Percentiles rank a stretch among this genome's conserved stretches.
Evolutionary conservation across 2,797 vertebrate species (phyloP).

Genomic region (Fratercula arctica): DNA sequence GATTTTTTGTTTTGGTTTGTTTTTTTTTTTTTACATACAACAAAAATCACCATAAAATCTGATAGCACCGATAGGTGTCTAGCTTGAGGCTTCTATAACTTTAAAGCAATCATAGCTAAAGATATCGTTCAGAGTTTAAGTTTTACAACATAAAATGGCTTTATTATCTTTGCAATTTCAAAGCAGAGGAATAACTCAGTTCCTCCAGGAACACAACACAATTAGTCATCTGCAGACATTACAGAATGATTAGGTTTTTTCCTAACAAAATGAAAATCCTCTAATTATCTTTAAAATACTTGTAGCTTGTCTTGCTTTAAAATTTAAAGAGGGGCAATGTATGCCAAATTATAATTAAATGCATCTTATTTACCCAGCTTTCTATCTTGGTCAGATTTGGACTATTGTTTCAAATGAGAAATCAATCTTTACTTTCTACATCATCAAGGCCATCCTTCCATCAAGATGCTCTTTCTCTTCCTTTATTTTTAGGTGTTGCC

Average conservation of each 20-base stretch:
- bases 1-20: not conserved
- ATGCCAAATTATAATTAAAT: constrained; percentile 26
- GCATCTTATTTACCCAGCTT: not conserved
- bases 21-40: not conserved
- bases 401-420: not conserved
- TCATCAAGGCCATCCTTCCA: not conserved
- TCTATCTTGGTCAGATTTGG: not conserved
- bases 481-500: not conserved
- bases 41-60: not conserved
- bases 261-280: not conserved
- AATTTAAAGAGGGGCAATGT: constrained; percentile 15
- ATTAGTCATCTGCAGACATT: constrained; percentile 14
- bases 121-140: not conserved
- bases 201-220: constrained; percentile 27
- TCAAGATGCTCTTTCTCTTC: not conserved
- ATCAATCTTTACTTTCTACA: not conserved
- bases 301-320: constrained; percentile 29
- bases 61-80: not conserved
- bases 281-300: constrained; percentile 50
- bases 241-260: not conserved
- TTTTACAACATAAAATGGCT: constrained; percentile 1
- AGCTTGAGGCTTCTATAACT: not conserved
- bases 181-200: not conserved
- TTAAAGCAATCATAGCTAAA: not conserved
- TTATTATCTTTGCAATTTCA: constrained; percentile 36